Evolutionary conservation across 2,888 invertebrate species (phyloP).

Genomic region (Neoaliturus tenellus): DNA sequence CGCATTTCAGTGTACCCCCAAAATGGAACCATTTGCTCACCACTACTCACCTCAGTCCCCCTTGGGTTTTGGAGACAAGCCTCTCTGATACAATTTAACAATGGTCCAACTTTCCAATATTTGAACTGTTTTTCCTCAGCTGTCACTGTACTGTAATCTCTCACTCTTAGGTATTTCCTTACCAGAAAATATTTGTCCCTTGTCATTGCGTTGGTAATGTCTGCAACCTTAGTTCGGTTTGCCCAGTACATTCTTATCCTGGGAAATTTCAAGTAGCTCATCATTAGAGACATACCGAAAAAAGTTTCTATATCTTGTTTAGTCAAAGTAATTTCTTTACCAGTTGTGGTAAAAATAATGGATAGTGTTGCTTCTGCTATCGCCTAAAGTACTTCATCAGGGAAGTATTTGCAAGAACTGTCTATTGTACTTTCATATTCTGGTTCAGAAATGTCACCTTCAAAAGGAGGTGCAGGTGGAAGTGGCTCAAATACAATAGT

Average conservation of each 20-base stretch:
- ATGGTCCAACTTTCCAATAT: slow-evolving; percentile 34
- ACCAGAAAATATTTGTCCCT: slow-evolving; percentile 46
- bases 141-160: slow-evolving; percentile 1
- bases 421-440: no score
- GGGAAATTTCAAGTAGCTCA: slow-evolving; percentile 44
- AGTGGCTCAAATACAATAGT: no score
- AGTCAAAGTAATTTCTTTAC: neutral
- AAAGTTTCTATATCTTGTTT: slow-evolving; percentile 20
- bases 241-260: slow-evolving; percentile 56
- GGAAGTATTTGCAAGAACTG: slow-evolving; percentile 32
- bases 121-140: slow-evolving; percentile 16
- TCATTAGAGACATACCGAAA: slow-evolving; percentile 40
- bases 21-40: slow-evolving; percentile 68
- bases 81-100: neutral
- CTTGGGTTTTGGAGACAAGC: neutral
- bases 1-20: slow-evolving; percentile 63
- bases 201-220: slow-evolving; percentile 14
- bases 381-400: slow-evolving; percentile 12
- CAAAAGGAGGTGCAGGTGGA: no score
- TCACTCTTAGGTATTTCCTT: neutral
- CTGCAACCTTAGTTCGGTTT: neutral
- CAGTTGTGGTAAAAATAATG: neutral
- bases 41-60: slow-evolving; percentile 64
- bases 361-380: slow-evolving; percentile 10
- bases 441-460: no score